Evolutionary conservation across 2,113 vertebrate genomes (phyloP).

Genomic region (Lagopus muta): DNA sequence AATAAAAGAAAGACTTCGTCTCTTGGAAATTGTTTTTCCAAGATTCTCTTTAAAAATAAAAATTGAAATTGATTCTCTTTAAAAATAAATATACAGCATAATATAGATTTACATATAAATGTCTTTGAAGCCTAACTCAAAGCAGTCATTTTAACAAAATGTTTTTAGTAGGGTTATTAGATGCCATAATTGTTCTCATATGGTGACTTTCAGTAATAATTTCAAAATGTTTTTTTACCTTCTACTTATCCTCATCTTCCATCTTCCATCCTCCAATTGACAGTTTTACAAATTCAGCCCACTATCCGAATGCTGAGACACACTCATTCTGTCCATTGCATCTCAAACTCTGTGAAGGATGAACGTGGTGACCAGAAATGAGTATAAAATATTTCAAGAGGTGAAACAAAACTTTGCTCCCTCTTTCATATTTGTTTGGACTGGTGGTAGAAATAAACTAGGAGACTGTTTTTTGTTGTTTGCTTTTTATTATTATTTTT

Average conservation of each 20-base stretch:
- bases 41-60: constrained; percentile 2
- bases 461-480: background rate
- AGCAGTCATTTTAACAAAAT: background rate
- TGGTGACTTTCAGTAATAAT: background rate
- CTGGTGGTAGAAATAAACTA: background rate
- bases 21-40: background rate
- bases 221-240: background rate
- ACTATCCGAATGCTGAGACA: background rate
- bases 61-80: background rate
- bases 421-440: background rate
- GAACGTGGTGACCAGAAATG: background rate
- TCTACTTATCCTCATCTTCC: background rate
- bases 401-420: background rate
- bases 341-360: background rate
- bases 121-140: background rate
- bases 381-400: background rate
- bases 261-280: background rate
- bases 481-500: background rate
- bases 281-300: background rate
- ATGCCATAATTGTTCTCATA: background rate
- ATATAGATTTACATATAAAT: background rate
- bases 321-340: background rate
- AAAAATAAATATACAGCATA: background rate
- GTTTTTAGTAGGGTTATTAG: background rate
- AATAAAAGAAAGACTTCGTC: background rate